Evolutionary conservation across 1,140 invertebrate species (phyloP).

Genomic region (Phocides pigmalion): DNA sequence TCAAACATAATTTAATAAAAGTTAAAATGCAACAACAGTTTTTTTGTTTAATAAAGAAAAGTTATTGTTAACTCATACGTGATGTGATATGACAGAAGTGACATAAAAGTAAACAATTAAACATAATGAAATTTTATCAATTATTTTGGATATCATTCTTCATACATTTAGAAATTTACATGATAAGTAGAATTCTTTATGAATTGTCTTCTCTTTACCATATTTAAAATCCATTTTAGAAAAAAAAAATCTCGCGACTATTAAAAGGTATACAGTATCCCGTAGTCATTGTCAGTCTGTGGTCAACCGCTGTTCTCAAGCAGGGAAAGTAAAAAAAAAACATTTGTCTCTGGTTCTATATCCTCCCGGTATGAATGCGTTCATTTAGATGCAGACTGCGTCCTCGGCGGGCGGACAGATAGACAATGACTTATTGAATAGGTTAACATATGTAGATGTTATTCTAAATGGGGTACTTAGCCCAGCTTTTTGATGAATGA

Average conservation of each 20-base stretch:
- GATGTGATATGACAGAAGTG: no score
- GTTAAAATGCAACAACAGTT: no score
- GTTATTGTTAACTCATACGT: no score
- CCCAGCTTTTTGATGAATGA: conserved; percentile 3
- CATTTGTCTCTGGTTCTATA: conserved; percentile 37
- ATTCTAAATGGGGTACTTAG: conserved; percentile 20
- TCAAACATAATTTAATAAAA: no score
- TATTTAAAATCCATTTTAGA: no score
- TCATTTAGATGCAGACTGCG: conserved; percentile 47
- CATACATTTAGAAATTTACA: no score
- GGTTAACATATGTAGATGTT: conserved; percentile 33
- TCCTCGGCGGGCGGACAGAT: conserved; percentile 33
- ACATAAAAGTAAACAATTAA: no score
- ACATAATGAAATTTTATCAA: no score
- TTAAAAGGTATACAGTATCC: neutral
- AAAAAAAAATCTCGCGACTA: neutral
- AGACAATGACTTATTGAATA: conserved; percentile 41
- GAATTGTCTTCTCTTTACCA: no score
- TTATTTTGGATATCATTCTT: no score
- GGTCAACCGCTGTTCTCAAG: conserved; percentile 20
- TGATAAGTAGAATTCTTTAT: no score
- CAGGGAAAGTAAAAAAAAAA: conserved; percentile 35
- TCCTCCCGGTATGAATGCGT: conserved; percentile 41
- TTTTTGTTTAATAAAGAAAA: no score
- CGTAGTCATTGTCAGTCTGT: neutral